Conservation (phyloP, 2,113 vertebrate genomes). For the Caretta caretta region DNA sequence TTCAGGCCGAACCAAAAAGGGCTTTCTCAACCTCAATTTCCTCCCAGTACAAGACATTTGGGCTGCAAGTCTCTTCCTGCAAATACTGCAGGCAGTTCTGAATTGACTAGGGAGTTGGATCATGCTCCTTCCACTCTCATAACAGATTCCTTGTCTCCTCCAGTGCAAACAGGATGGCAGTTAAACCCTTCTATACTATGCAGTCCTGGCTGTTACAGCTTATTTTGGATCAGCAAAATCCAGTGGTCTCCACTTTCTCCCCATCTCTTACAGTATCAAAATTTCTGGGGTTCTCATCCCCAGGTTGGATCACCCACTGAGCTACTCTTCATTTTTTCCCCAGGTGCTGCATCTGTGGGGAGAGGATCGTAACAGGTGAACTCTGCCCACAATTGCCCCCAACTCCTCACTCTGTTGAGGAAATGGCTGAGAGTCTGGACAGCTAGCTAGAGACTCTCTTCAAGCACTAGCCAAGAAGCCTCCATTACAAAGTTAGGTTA, state of each 20-base stretch:
- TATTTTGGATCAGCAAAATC: neutral
- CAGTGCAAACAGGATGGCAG: neutral
- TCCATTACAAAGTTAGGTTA: neutral
- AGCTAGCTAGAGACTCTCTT: accelerated
- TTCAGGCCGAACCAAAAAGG: neutral
- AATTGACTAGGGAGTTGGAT: neutral
- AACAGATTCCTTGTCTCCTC: neutral
- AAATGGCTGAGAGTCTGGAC: neutral
- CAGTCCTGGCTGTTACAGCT: neutral
- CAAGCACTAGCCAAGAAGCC: neutral
- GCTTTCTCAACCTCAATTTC: neutral
- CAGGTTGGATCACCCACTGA: neutral
- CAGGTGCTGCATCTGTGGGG: neutral
- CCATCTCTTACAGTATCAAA: neutral
- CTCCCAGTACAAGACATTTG: neutral
- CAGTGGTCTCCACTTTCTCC: neutral
- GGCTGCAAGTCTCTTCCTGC: neutral
- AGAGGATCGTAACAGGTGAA: neutral
- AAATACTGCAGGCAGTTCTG: neutral
- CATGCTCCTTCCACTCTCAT: neutral
- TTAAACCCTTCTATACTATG: neutral
- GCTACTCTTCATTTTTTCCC: neutral
- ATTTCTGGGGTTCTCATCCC: neutral
- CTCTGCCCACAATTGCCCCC: neutral
- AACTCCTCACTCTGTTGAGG: neutral